Percentiles rank a stretch among this genome's conserved stretches.
These are phyloP conservation scores for Archips crataeganus DNA, from an alignment of 2,888 invertebrate species.

Conservation along the genomic window DNA sequence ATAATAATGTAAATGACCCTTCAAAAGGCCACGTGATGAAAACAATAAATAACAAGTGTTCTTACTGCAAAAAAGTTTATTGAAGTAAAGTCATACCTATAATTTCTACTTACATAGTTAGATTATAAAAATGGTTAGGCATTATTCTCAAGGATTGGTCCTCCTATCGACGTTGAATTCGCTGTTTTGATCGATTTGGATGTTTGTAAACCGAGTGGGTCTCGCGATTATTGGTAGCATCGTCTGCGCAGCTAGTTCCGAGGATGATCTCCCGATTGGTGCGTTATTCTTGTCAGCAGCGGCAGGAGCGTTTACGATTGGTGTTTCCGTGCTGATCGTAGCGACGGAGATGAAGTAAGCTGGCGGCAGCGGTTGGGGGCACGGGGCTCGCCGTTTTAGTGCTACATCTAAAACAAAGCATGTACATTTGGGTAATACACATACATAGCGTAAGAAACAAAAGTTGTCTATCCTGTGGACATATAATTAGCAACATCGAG, in stretches of 20 bases:
- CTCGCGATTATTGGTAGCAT: neutral
- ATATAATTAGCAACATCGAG: too few species aligned
- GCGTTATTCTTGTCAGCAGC: neutral
- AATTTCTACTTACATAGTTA: neutral
- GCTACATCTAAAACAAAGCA: constrained; percentile 29
- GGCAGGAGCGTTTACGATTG: neutral
- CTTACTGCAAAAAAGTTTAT: neutral
- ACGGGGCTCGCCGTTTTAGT: constrained; percentile 32
- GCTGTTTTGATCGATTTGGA: neutral
- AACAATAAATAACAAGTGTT: too few species aligned
- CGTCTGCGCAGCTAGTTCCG: neutral
- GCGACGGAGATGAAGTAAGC: neutral
- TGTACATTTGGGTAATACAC: neutral
- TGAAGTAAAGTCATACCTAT: neutral
- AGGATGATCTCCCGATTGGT: neutral
- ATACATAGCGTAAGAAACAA: too few species aligned
- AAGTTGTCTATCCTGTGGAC: too few species aligned
- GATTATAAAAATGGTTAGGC: neutral
- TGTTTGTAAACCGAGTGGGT: neutral
- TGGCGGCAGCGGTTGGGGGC: constrained; percentile 3
- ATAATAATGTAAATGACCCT: too few species aligned
- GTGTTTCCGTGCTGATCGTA: neutral
- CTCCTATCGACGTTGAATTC: neutral
- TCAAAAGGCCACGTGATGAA: too few species aligned
- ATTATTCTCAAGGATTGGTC: neutral